Percentiles rank a stretch among this genome's conserved stretches.
Conservation (phyloP, 2,797 vertebrate species). For the Acrossocheilus wenchowensis region DNA sequence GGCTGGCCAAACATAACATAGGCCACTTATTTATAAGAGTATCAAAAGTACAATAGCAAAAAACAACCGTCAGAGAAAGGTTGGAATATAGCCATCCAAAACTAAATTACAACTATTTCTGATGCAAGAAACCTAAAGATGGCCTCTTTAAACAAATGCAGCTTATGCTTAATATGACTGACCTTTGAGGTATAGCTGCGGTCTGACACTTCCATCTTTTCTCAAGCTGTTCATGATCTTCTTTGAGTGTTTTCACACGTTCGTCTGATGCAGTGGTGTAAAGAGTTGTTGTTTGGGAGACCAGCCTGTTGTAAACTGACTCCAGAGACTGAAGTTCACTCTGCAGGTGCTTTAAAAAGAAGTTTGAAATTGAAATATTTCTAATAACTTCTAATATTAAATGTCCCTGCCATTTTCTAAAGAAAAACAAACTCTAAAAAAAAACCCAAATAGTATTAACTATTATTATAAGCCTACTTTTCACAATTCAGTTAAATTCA, state of each 20-base stretch:
- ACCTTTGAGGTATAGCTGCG: conserved; percentile 86
- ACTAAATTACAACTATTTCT: neutral
- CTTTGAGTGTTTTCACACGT: conserved; percentile 74
- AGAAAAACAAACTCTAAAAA: neutral
- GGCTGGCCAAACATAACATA: neutral
- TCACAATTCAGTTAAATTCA: neutral
- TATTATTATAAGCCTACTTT: neutral
- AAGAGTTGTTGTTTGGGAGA: conserved; percentile 77
- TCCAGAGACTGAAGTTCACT: conserved; percentile 78
- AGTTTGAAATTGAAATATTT: neutral
- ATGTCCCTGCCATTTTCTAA: too few relatives aligned
- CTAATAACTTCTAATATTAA: neutral
- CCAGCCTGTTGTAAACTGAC: conserved; percentile 73
- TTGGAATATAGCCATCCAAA: neutral
- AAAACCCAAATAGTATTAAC: neutral
- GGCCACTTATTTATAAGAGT: neutral
- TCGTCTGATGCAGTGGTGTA: conserved; percentile 81
- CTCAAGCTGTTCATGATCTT: conserved; percentile 80
- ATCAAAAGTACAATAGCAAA: neutral
- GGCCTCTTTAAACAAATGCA: neutral
- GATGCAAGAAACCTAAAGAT: neutral
- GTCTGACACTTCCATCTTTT: conserved; percentile 78
- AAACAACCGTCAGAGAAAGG: neutral
- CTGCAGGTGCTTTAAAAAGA: conserved; percentile 77
- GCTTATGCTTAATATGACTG: neutral